These are phyloP conservation scores for Eupeodes latifasciatus DNA, from an alignment of 2,888 invertebrate species.

Conservation along the genomic window DNA sequence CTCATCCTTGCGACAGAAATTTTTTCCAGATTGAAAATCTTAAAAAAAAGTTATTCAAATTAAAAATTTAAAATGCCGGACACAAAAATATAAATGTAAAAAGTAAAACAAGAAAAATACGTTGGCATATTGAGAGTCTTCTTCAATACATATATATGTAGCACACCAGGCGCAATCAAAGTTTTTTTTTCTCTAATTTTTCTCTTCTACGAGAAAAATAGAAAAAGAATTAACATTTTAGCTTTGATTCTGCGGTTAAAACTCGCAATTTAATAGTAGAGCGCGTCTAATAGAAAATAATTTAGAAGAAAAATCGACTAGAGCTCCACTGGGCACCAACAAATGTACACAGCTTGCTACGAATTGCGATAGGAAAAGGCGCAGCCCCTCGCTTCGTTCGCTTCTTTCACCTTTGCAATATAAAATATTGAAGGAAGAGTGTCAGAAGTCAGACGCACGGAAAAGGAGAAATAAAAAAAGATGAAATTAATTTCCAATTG, in stretches of 20 bases:
- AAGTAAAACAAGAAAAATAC: constrained; percentile 51
- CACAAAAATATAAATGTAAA: constrained; percentile 29
- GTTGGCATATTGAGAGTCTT: constrained; percentile 59
- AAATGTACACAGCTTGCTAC: constrained; percentile 28
- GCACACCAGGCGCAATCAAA: constrained; percentile 67
- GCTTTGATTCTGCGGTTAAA: constrained; percentile 44
- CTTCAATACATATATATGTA: constrained; percentile 53
- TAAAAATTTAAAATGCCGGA: constrained; percentile 37
- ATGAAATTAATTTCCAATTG: constrained; percentile 72
- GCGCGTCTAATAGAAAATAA: constrained; percentile 22
- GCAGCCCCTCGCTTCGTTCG: constrained; percentile 55
- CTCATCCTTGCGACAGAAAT: constrained; percentile 73
- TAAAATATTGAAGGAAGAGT: constrained; percentile 34
- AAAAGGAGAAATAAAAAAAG: constrained; percentile 40
- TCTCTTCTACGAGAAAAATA: constrained; percentile 44
- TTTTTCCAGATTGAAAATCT: constrained; percentile 73
- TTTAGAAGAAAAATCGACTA: constrained; percentile 18
- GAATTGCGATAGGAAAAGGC: constrained; percentile 53
- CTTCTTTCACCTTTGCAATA: constrained; percentile 38
- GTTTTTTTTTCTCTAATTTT: constrained; percentile 58
- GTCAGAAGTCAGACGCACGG: constrained; percentile 53
- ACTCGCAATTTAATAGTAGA: constrained; percentile 32
- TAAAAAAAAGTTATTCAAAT: constrained; percentile 18
- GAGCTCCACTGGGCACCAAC: constrained; percentile 26
- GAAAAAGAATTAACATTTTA: constrained; percentile 36